Evolutionary conservation across 2,888 invertebrate species (phyloP), one percentile per base, ranked within the genome.

Genomic region (Andrena praecox): DNA sequence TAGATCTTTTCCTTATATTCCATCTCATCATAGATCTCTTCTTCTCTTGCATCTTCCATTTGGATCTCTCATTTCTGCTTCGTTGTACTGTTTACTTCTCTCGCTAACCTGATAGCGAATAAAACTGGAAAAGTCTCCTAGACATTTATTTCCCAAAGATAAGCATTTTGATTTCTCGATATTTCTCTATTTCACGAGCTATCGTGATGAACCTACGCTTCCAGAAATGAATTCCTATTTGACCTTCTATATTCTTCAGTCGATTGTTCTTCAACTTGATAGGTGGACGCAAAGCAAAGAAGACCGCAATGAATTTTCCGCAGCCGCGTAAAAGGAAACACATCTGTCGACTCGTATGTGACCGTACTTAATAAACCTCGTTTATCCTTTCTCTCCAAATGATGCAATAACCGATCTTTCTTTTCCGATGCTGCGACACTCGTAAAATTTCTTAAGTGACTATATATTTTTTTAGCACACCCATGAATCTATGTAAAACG

Each of bases 321-420:
- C 35, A 10, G 12, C 20, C 50, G 56, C 52, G 42, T 76, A 76
- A 76, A 80, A 80, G 68, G 82, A 82, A 80, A 72, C 71, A 54
- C 59, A 76, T 71, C 31, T 4, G 64, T 24, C 50, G 10, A 31
- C 54, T 48, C 20, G 31, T 52, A 48, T 54, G 33, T 70, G 68
- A 62, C 54, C 24, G 56, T 52, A 62, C 48, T 62, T 66, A 70
- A 79, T 54, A 82, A 67, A 54, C 42, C 24, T 29, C 29, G 63
- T 62, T 42, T 70, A 68, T 68, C 71, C 73, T 77, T 82, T 84
- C 83, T 75, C 42, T 68, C 72, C 12, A 66, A 75, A 80, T 80
- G 80, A 68, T 24, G 75, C 59, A 78, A 84, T 42, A 42, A 16
- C 7, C 29, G 60, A 62, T 68, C 64, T 68, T 78, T 72, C 70